phyloP scores from a whole-genome alignment of 2,888 invertebrate species.

The Cosmorhoe ocellata region DNA sequence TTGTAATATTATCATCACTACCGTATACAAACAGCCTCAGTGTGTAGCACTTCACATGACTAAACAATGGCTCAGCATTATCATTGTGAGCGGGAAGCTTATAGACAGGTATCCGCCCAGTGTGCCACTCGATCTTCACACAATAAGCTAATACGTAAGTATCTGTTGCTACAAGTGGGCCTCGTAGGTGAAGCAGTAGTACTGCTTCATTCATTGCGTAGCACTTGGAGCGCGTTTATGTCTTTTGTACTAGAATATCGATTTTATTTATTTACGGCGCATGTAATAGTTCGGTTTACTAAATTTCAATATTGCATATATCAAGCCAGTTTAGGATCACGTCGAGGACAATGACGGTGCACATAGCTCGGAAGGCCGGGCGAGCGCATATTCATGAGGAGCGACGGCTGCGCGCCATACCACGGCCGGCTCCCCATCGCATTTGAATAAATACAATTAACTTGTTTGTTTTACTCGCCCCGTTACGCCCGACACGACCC shows the following conservation, averaged over 20 bases:
- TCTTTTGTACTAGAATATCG: slow-evolving; percentile 16
- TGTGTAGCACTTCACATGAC: slow-evolving; percentile 53
- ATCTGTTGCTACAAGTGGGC: slow-evolving; percentile 37
- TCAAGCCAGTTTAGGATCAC: slow-evolving; percentile 35
- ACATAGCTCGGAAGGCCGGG: slow-evolving; percentile 63
- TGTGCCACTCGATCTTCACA: slow-evolving; percentile 40
- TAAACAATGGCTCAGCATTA: slow-evolving; percentile 60
- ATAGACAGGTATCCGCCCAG: slow-evolving; percentile 58
- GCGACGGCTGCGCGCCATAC: slow-evolving; percentile 65
- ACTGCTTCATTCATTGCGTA: slow-evolving; percentile 24
- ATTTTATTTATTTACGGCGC: neutral
- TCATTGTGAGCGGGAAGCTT: slow-evolving; percentile 51
- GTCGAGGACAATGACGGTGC: slow-evolving; percentile 59
- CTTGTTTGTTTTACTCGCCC: slow-evolving; percentile 79
- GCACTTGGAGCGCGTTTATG: slow-evolving; percentile 21
- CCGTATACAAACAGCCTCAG: slow-evolving; percentile 61
- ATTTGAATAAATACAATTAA: slow-evolving; percentile 83
- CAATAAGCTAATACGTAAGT: slow-evolving; percentile 51
- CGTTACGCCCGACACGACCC: slow-evolving; percentile 57
- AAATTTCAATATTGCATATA: slow-evolving; percentile 33
- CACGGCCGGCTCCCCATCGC: slow-evolving; percentile 50
- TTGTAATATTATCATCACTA: slow-evolving; percentile 42
- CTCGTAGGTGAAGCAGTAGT: too few species aligned
- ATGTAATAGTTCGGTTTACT: slow-evolving; percentile 4
- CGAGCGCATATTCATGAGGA: slow-evolving; percentile 70